Percentiles rank a stretch among this genome's conserved stretches.
Evolutionary conservation across 2,888 invertebrate species (phyloP).

Genomic region (Drymonia ruficornis): DNA sequence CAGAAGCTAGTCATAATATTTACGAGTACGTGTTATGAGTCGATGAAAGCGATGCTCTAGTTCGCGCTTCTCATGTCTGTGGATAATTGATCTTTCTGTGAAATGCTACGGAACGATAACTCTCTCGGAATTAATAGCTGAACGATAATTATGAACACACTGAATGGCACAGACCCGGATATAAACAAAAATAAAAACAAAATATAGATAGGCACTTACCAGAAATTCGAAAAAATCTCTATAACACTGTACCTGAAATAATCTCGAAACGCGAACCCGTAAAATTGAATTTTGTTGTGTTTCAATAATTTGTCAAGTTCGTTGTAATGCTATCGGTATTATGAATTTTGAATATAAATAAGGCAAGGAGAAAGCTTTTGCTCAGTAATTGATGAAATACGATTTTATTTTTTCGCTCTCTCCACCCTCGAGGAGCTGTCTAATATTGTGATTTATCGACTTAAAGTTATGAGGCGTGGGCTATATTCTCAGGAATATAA

Average conservation of each 20-base stretch:
- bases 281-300: slow-evolving; percentile 33
- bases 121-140: background rate
- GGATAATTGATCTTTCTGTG: background rate
- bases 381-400: slow-evolving; percentile 63
- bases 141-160: background rate
- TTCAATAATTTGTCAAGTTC: slow-evolving; percentile 40
- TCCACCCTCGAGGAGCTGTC: slow-evolving; percentile 61
- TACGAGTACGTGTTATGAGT: slow-evolving; percentile 5
- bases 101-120: background rate
- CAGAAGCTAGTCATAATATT: slow-evolving; percentile 15
- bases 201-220: background rate
- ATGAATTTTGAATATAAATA: slow-evolving; percentile 51
- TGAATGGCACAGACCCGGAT: background rate
- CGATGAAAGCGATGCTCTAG: slow-evolving; percentile 8
- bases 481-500: slow-evolving; percentile 47
- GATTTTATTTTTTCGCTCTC: slow-evolving; percentile 57
- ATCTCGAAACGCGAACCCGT: slow-evolving; percentile 5
- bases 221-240: too few relatives aligned
- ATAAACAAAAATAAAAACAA: background rate
- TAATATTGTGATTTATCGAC: slow-evolving; percentile 71
- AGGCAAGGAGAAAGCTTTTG: slow-evolving; percentile 43
- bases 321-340: slow-evolving; percentile 39
- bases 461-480: slow-evolving; percentile 61
- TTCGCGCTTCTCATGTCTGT: slow-evolving; percentile 1
- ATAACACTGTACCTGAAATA: background rate